Evolutionary conservation across 2,113 vertebrate genomes (phyloP).

Genomic region (Sylvietta virens): DNA sequence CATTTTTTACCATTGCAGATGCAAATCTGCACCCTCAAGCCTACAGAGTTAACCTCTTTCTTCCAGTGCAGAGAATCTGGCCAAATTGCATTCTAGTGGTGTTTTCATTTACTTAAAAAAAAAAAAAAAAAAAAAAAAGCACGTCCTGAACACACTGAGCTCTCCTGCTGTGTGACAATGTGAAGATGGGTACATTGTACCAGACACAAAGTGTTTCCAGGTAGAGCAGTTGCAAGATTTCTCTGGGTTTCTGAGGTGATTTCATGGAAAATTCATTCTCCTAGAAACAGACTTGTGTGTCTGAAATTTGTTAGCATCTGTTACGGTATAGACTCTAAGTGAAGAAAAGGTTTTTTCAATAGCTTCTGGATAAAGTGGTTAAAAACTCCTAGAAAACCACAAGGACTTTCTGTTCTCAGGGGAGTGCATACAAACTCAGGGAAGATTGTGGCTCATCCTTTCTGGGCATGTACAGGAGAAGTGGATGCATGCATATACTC

Average conservation of each 20-base stretch:
- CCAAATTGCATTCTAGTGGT: not conserved
- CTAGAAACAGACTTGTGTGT: not conserved
- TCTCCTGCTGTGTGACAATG: not conserved
- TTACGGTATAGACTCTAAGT: not conserved
- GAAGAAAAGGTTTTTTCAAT: not conserved
- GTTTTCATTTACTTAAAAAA: not conserved
- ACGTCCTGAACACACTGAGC: not conserved
- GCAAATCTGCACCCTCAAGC: not conserved
- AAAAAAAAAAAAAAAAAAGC: too few relatives aligned
- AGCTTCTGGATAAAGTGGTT: not conserved
- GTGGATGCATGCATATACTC: not conserved
- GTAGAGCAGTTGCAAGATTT: not conserved
- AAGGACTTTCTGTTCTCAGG: not conserved
- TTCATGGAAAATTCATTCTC: not conserved
- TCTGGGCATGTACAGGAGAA: not conserved
- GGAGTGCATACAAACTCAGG: not conserved
- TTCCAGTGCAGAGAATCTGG: not conserved
- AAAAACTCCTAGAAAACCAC: not conserved
- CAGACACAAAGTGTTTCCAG: not conserved
- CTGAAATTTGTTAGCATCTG: not conserved
- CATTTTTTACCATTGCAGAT: not conserved
- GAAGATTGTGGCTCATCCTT: not conserved
- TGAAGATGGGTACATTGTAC: not conserved
- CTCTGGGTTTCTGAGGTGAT: not conserved
- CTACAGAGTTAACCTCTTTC: not conserved